Base-by-base conservation (phyloP, 2,113 vertebrate genomes). In the Ramphastos sulfuratus region DNA sequence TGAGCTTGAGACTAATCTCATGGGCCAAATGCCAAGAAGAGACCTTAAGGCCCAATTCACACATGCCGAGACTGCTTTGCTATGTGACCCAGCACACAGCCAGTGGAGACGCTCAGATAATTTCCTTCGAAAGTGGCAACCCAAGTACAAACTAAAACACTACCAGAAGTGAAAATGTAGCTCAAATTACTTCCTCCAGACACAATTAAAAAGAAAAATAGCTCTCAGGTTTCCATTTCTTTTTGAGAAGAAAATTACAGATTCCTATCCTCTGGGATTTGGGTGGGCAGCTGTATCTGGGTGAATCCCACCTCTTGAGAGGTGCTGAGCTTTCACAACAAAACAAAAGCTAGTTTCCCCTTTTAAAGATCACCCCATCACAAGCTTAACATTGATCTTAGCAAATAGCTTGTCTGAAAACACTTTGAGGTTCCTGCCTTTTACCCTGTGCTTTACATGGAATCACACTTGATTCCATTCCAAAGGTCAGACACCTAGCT, bases 221-320 rank as follows among this genome's bases (percentile, higher is more conserved):
- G 69, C 1, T 0, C 14, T 76, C 1, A 63, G n/a, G 59, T 85
- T 23, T 37, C 12, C 15, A 2, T 5, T 3, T 6, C 0, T 7
- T 74, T 73, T 66, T 70, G 11, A 85, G 33, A 79, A 89, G 37
- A 85, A 72, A 73, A 65, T 35, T 27, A 55, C 37, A 77, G n/a
- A 30, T 63, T 69, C 19, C 31, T 54, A 2, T 24, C 20, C 50
- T 74, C 10, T 58, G 42, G 17, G 20, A 69, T 48, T 69, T 33
- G 30, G 12, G 21, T 19, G 28, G 30, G 16, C 15, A 63, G 30
- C 24, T 55, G 31, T 28, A 21, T 35, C 30, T 55, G 14, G 7
- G 31, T 71, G 54, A 90, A 70, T 56, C 33, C 28, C 37, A 74
- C 16, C 12, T 81, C 56, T 33, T 25, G 11, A 25, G 35, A 13